Conservation (phyloP, 2,797 vertebrate genomes). For the Xenops minutus region DNA sequence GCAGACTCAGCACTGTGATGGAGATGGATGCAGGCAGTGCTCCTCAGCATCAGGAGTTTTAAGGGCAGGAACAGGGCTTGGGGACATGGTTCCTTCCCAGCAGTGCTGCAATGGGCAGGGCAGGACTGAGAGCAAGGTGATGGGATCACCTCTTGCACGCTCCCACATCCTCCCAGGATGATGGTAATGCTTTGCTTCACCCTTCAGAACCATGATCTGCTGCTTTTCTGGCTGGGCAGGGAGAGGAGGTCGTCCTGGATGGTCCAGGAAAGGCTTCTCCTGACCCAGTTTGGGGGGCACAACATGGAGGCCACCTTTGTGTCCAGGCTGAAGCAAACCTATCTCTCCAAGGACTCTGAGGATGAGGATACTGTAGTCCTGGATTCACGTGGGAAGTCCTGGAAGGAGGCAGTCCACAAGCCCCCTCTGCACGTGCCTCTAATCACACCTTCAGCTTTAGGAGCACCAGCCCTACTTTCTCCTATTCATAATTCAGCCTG, state of each 20-base stretch:
- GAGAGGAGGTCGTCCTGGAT: neutral
- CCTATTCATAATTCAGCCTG: constrained; percentile 64
- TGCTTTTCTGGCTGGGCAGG: neutral
- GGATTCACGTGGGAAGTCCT: neutral
- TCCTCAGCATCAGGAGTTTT: neutral
- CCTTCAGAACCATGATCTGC: neutral
- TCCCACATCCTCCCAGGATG: neutral
- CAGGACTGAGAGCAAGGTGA: neutral
- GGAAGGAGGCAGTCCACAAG: neutral
- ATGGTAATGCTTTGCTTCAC: neutral
- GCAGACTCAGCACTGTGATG: fast-evolving
- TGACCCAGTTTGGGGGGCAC: fast-evolving
- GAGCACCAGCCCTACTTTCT: neutral
- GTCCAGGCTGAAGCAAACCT: neutral
- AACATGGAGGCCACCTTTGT: fast-evolving
- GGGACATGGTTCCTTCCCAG: neutral
- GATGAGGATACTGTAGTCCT: fast-evolving
- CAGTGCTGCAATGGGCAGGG: neutral
- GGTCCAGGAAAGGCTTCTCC: neutral
- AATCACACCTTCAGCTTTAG: neutral
- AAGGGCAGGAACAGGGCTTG: neutral
- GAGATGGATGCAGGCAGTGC: neutral
- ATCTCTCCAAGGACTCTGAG: neutral
- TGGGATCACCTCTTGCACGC: fast-evolving
- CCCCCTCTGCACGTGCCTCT: fast-evolving